phyloP scores from a whole-genome alignment of 2,888 invertebrate species.

The Orthonevra nobilis region DNA sequence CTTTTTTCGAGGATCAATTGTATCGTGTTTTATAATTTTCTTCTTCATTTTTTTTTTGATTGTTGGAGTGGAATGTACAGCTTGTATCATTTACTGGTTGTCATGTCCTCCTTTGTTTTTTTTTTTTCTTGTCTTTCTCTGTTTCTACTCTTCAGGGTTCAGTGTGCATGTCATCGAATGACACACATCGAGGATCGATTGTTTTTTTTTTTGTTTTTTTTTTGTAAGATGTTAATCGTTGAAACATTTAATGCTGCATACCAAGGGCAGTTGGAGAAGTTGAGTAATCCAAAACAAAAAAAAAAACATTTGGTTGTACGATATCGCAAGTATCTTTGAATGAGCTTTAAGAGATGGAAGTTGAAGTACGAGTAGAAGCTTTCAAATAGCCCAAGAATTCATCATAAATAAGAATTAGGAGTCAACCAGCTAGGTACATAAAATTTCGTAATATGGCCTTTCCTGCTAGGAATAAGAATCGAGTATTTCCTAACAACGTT shows the following conservation, averaged over 20 bases:
- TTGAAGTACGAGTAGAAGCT: too few species aligned
- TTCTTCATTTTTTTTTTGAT: conserved; percentile 26
- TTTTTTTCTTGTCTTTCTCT: neutral
- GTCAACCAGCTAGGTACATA: too few species aligned
- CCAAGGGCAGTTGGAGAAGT: neutral
- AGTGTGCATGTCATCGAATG: conserved; percentile 52
- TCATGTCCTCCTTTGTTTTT: conserved; percentile 59
- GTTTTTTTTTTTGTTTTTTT: conserved; percentile 1
- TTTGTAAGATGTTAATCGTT: conserved; percentile 38
- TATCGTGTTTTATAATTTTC: conserved; percentile 35
- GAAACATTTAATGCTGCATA: conserved; percentile 15
- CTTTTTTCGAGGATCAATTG: conserved; percentile 69
- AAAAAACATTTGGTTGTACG: too few species aligned
- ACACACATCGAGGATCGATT: conserved; percentile 42
- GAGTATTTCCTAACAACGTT: too few species aligned
- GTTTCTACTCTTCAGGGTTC: conserved; percentile 12
- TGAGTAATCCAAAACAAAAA: neutral
- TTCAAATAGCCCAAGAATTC: too few species aligned
- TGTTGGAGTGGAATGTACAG: conserved; percentile 61
- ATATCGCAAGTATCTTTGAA: too few species aligned
- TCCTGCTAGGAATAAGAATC: too few species aligned
- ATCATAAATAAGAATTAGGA: too few species aligned
- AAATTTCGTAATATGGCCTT: too few species aligned
- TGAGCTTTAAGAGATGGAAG: too few species aligned
- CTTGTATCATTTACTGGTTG: conserved; percentile 67